Conservation (phyloP, 2,797 vertebrate genomes). For the Phaenicophaeus curvirostris region DNA sequence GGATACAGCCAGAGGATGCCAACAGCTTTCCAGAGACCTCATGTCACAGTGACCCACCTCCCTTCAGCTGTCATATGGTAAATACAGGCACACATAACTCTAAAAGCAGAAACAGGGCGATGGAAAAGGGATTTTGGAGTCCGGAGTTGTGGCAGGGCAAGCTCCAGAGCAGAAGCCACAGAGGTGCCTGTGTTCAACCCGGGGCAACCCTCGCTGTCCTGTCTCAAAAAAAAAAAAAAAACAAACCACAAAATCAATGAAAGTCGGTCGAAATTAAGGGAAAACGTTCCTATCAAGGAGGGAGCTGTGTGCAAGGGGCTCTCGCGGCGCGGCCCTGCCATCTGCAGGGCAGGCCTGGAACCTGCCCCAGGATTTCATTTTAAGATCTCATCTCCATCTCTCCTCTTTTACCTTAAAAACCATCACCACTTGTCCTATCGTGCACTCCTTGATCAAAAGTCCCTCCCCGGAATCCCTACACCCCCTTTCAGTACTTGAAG, state of each 20-base stretch:
- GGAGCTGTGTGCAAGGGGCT: background rate
- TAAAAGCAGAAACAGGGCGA: fast-evolving
- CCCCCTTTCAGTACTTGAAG: too few relatives aligned
- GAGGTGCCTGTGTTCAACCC: too few relatives aligned
- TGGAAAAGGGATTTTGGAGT: background rate
- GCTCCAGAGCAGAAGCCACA: background rate
- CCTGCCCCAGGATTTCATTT: too few relatives aligned
- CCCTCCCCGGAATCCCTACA: too few relatives aligned
- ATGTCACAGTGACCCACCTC: fast-evolving
- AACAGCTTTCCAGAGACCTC: fast-evolving
- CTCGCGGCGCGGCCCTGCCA: background rate
- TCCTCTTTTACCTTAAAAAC: too few relatives aligned
- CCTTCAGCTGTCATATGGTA: fast-evolving
- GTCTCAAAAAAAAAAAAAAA: too few relatives aligned
- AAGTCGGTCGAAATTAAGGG: background rate
- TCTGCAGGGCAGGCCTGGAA: background rate
- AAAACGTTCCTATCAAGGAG: background rate
- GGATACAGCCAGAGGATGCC: background rate
- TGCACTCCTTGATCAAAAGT: too few relatives aligned
- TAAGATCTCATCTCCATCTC: too few relatives aligned
- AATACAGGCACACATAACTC: fast-evolving
- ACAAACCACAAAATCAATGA: too few relatives aligned
- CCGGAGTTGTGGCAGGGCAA: fast-evolving
- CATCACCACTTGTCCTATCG: too few relatives aligned
- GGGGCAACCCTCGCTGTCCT: fast-evolving